Percentiles rank a stretch among this genome's conserved stretches.
phyloP scores from a whole-genome alignment of 2,888 invertebrate species.

The Dorcus hopei region DNA sequence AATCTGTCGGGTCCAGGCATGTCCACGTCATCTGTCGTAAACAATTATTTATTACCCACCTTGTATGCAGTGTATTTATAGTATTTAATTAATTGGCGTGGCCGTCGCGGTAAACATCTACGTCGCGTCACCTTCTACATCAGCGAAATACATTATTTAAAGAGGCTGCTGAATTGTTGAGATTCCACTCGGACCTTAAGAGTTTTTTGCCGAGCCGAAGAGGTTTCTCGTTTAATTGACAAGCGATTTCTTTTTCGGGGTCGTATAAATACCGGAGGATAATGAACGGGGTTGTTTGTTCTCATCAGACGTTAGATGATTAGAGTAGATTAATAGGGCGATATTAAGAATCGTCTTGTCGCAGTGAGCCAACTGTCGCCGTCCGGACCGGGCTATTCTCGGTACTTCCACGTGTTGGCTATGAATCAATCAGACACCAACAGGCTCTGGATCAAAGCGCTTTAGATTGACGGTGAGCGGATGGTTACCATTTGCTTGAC shows the following conservation, averaged over 20 bases:
- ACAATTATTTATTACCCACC: slow-evolving; percentile 46
- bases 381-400: slow-evolving; percentile 28
- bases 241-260: background rate
- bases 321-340: slow-evolving; percentile 34
- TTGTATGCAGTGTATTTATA: slow-evolving; percentile 41
- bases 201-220: background rate
- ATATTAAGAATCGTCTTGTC: slow-evolving; percentile 32
- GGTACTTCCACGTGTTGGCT: slow-evolving; percentile 44
- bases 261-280: background rate
- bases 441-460: slow-evolving; percentile 42
- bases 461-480: slow-evolving; percentile 42
- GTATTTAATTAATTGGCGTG: slow-evolving; percentile 41
- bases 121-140: slow-evolving; percentile 14
- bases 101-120: slow-evolving; percentile 23
- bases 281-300: background rate
- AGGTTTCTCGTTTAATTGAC: background rate
- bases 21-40: slow-evolving; percentile 40
- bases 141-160: too few relatives aligned
- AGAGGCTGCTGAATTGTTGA: background rate
- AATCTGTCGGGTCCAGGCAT: slow-evolving; percentile 41
- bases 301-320: slow-evolving; percentile 17
- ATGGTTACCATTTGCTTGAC: slow-evolving; percentile 31
- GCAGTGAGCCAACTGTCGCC: slow-evolving; percentile 30
- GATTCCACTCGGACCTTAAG: background rate
- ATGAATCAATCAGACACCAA: slow-evolving; percentile 47